Evolutionary conservation across 2,888 invertebrate genomes (phyloP).

Genomic region (Cheilosia pagana): DNA sequence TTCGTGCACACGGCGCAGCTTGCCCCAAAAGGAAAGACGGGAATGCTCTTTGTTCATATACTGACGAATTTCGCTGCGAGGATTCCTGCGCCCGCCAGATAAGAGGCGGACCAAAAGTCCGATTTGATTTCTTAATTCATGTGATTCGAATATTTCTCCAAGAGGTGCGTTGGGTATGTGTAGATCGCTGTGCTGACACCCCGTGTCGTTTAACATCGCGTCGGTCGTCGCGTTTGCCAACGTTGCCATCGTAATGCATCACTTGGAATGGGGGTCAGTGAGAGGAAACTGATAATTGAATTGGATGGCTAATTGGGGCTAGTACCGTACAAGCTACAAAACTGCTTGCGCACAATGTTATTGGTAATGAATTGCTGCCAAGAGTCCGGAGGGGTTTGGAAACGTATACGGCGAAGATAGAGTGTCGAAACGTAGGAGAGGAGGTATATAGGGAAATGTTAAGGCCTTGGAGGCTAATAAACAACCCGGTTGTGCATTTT

Average conservation of each 20-base stretch:
- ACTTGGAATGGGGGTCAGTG: constrained; percentile 56
- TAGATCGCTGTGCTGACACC: constrained; percentile 14
- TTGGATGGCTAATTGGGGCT: constrained; percentile 36
- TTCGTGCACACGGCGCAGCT: constrained; percentile 23
- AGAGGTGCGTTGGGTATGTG: constrained; percentile 25
- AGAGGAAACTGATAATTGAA: constrained; percentile 49
- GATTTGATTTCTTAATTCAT: constrained; percentile 50
- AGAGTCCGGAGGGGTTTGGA: not conserved
- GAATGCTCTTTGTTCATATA: constrained; percentile 7
- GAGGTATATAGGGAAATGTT: too few species aligned
- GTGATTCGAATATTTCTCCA: constrained; percentile 26
- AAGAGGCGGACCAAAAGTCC: constrained; percentile 21
- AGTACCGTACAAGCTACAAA: constrained; percentile 3
- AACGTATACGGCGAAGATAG: not conserved
- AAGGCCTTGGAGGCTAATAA: too few species aligned
- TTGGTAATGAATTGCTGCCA: constrained; percentile 31
- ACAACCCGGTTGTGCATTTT: too few species aligned
- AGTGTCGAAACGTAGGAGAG: not conserved
- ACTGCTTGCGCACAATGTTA: constrained; percentile 14
- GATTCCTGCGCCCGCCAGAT: constrained; percentile 34
- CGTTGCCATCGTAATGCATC: constrained; percentile 25
- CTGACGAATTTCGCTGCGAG: not conserved
- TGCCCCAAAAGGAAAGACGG: constrained; percentile 44
- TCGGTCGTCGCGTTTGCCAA: not conserved
- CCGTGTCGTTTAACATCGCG: constrained; percentile 10